Evolutionary conservation across 2,888 invertebrate genomes (phyloP), one percentile per base, ranked within the genome.

Genomic region (Ophioninae sp.): DNA sequence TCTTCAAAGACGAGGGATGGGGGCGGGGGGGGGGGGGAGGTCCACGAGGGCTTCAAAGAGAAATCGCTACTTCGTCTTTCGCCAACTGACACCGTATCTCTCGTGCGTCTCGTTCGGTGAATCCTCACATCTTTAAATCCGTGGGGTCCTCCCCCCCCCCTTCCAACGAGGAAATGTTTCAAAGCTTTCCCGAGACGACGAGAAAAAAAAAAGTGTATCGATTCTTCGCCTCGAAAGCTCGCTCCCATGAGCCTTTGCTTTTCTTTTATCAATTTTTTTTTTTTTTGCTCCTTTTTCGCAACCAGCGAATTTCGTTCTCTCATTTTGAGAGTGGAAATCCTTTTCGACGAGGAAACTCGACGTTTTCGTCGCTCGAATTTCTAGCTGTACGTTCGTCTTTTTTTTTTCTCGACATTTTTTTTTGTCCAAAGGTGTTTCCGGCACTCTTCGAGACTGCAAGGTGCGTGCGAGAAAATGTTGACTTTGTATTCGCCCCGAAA

Each of bases 1-100:
- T 72, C 72, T 77, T 23, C 20, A 17, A 61, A 67, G 76, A 58
- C 13, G 20, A 59, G 17, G 17, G 51, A 0, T 13, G 13, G 44
- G 44, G 44, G 44, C 0, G 10, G 44, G 44, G 10, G 9, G 44
- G 44, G 44, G 44, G 44, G 13, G 51, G 13, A 17, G 51, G 51
- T 51, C 13, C 51, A 39, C 20, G 72, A 59, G 72, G 71, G 71
- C 23, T 65, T 61, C 30, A 41, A 71, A 30, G 37, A 59, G 23
- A 79, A 79, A 79, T 68, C 51, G 22, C 56, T 61, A 8, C 13
- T 56, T 61, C 51, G 23, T 58, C 23, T 58, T 64, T 63, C 44
- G 56, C 64, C 22, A 58, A 72, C 44, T 81, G 71, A 39, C 71
- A 56, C 44, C 71, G 22, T 23, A 44, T 17, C 64, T 58, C 71